Percentiles rank a stretch among this genome's conserved stretches.
Evolutionary conservation across 1,140 invertebrate genomes (phyloP).

Genomic region (Drosophila sechellia): DNA sequence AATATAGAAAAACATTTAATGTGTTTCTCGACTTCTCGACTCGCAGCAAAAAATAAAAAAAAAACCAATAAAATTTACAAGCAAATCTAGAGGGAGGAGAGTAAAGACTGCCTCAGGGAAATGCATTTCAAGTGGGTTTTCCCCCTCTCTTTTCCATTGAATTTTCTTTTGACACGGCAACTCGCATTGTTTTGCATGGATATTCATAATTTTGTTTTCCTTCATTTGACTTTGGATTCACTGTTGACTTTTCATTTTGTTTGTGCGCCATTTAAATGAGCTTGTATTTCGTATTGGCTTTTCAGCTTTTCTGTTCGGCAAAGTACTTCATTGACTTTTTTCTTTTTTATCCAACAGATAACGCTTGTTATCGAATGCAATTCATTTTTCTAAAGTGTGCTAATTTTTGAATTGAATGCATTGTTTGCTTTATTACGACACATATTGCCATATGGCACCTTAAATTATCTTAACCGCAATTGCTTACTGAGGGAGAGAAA

Average conservation of each 20-base stretch:
- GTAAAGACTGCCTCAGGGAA: background rate
- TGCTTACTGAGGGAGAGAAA: constrained; percentile 28
- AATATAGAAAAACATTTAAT: constrained; percentile 39
- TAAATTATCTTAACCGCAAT: constrained; percentile 21
- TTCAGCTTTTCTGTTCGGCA: constrained; percentile 54
- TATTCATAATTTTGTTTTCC: constrained; percentile 38
- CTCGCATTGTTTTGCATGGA: constrained; percentile 30
- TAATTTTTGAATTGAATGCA: constrained; percentile 4
- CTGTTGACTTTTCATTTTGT: constrained; percentile 22
- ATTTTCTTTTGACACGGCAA: constrained; percentile 11
- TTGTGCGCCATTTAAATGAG: constrained; percentile 53
- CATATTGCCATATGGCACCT: constrained; percentile 10
- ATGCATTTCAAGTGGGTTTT: constrained; percentile 46
- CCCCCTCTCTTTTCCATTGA: constrained; percentile 3
- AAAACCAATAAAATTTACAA: constrained; percentile 18
- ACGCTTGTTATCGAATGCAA: background rate
- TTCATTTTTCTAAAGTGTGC: background rate
- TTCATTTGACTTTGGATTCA: constrained; percentile 61
- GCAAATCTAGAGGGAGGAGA: background rate
- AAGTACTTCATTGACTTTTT: constrained; percentile 21
- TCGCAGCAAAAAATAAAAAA: constrained; percentile 1
- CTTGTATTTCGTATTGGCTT: constrained; percentile 40
- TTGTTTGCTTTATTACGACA: constrained; percentile 6
- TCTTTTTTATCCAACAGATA: background rate
- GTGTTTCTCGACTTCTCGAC: constrained; percentile 18